These are phyloP conservation scores for Phalacrocorax carbo DNA, from an alignment of 2,113 vertebrate species.

Conservation along the genomic window DNA sequence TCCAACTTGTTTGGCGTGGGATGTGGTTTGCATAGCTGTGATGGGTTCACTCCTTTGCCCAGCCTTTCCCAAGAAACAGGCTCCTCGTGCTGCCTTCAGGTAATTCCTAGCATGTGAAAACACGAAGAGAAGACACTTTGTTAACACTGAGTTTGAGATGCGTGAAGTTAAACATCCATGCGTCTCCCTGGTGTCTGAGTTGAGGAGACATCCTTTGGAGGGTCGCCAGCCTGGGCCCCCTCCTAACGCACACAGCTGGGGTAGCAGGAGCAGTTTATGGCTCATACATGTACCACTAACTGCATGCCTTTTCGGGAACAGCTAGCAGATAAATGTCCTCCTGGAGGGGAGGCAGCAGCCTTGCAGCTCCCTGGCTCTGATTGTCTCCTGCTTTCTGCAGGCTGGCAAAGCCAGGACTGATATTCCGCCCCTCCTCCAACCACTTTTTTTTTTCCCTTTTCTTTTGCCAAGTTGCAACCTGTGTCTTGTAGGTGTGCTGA, in stretches of 20 bases:
- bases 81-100: not conserved
- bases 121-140: not conserved
- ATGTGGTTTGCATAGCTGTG: not conserved
- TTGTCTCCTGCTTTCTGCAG: not conserved
- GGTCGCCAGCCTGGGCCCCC: not conserved
- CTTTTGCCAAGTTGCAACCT: not conserved
- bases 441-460: not conserved
- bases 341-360: not conserved
- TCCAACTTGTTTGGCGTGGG: not conserved
- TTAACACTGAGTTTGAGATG: not conserved
- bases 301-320: not conserved
- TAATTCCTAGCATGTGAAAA: not conserved
- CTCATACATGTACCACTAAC: not conserved
- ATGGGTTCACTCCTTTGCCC: not conserved
- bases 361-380: not conserved
- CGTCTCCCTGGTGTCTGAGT: not conserved
- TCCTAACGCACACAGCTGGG: not conserved
- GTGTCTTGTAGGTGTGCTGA: constrained; percentile 12
- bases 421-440: not conserved
- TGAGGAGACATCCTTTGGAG: not conserved
- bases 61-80: not conserved
- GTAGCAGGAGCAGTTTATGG: not conserved
- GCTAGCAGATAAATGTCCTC: not conserved
- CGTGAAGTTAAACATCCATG: not conserved
- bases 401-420: not conserved